A percentile compares a stretch with the other conserved stretches of the same genome.
Conservation (phyloP, 2,113 vertebrate species). For the Capreolus pygargus region DNA sequence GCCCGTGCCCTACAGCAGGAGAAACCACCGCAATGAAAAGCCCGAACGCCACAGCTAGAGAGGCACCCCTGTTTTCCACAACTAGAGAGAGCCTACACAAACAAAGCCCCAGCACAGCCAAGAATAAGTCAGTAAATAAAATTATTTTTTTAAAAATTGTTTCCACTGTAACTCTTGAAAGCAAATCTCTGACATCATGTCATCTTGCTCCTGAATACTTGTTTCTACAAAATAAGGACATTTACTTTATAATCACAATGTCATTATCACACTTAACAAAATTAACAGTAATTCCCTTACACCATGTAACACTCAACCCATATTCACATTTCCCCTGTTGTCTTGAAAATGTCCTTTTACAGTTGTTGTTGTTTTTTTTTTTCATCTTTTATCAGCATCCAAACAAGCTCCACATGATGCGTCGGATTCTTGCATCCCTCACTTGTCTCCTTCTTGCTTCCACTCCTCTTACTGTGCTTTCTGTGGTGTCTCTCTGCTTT, state of each 20-base stretch:
- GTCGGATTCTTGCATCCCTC: rapidly evolving
- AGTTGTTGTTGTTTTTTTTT: neutral
- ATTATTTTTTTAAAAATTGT: neutral
- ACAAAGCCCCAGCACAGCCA: neutral
- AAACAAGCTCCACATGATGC: rapidly evolving
- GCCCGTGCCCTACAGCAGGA: rapidly evolving
- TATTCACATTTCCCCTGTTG: neutral
- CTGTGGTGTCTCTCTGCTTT: neutral
- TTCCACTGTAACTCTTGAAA: neutral
- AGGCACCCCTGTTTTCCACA: neutral
- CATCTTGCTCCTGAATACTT: neutral
- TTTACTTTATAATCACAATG: neutral
- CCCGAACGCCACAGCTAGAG: rapidly evolving
- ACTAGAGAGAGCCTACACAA: neutral
- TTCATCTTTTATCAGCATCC: neutral
- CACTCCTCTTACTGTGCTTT: rapidly evolving
- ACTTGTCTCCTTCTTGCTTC: rapidly evolving
- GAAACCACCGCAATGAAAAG: rapidly evolving
- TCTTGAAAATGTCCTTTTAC: neutral
- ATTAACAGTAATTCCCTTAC: neutral
- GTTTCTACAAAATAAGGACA: neutral
- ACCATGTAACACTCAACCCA: neutral
- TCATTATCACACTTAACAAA: neutral
- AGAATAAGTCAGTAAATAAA: neutral
- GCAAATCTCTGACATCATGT: neutral